Evolutionary conservation across 2,113 vertebrate species (phyloP).

Genomic region (Osmerus mordax): DNA sequence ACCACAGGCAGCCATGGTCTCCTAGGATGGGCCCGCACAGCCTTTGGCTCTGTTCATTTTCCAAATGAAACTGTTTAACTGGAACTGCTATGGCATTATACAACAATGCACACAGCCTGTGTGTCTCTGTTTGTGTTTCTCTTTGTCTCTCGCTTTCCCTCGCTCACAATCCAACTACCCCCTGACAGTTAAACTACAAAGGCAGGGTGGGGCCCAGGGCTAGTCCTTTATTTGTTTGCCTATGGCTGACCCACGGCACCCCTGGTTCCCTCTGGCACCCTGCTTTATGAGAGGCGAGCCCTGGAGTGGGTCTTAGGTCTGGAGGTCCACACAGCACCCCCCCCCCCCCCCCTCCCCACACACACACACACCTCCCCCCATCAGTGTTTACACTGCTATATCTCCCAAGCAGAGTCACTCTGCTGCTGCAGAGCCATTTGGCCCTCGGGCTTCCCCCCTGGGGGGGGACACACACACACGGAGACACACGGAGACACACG

Average conservation of each 20-base stretch:
- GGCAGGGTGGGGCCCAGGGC: slow-evolving; percentile 19
- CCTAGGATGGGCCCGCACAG: slow-evolving; percentile 17
- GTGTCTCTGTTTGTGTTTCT: background rate
- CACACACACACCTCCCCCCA: background rate
- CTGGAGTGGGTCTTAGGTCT: background rate
- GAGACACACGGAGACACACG: background rate
- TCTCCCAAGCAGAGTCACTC: slow-evolving; percentile 16
- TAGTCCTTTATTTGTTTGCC: slow-evolving; percentile 42
- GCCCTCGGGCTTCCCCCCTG: slow-evolving; percentile 3
- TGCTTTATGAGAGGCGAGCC: slow-evolving; percentile 16
- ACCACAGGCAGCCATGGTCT: slow-evolving; percentile 46
- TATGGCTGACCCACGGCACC: slow-evolving; percentile 31
- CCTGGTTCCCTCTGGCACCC: slow-evolving; percentile 17
- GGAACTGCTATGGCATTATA: background rate
- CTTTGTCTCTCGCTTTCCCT: background rate
- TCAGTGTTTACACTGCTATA: background rate
- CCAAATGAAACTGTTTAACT: background rate
- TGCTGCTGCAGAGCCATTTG: slow-evolving; percentile 17
- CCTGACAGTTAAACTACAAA: slow-evolving; percentile 20
- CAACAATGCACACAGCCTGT: background rate
- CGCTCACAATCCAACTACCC: slow-evolving; percentile 3
- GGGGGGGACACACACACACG: background rate
- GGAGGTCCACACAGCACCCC: slow-evolving; percentile 2
- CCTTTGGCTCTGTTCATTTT: slow-evolving; percentile 13
- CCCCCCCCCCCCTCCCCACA: no score